These are phyloP conservation scores for Drosophila quadrilineata DNA, from an alignment of 1,140 invertebrate genomes.

Conservation along the genomic window DNA sequence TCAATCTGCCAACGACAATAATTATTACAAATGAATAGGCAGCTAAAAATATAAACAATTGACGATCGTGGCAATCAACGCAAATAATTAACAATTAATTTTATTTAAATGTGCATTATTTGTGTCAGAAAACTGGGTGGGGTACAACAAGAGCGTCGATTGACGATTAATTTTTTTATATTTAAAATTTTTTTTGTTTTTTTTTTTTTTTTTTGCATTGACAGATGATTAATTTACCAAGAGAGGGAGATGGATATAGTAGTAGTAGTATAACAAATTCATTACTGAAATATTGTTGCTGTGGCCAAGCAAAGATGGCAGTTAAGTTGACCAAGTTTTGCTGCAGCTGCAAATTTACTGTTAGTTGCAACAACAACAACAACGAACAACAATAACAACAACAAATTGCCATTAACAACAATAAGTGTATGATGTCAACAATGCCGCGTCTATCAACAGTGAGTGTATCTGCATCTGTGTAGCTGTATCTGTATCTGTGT, in stretches of 20 bases:
- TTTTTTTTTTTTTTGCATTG: too few species aligned
- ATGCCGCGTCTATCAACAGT: neutral
- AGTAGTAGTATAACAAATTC: too few species aligned
- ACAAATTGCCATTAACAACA: constrained; percentile 43
- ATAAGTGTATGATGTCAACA: constrained; percentile 65
- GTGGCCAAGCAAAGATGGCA: too few species aligned
- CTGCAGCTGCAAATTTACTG: constrained; percentile 39
- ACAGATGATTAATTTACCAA: too few species aligned
- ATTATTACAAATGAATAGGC: too few species aligned
- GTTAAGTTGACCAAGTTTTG: too few species aligned
- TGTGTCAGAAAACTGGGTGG: constrained; percentile 7
- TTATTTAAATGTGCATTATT: constrained; percentile 4
- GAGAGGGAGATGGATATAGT: neutral
- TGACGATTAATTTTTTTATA: neutral
- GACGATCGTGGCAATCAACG: too few species aligned
- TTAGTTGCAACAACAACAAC: constrained; percentile 48
- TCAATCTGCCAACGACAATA: too few species aligned
- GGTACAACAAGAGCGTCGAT: constrained; percentile 9
- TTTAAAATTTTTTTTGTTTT: constrained; percentile 28
- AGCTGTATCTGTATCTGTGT: neutral
- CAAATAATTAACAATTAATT: neutral
- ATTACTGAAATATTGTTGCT: too few species aligned
- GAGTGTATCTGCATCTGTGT: neutral
- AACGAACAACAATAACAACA: too few species aligned
- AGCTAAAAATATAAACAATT: too few species aligned